A percentile compares a stretch with the other conserved stretches of the same genome.
Conservation (phyloP, 2,113 vertebrate genomes). For the Sinocyclocheilus grahami region DNA sequence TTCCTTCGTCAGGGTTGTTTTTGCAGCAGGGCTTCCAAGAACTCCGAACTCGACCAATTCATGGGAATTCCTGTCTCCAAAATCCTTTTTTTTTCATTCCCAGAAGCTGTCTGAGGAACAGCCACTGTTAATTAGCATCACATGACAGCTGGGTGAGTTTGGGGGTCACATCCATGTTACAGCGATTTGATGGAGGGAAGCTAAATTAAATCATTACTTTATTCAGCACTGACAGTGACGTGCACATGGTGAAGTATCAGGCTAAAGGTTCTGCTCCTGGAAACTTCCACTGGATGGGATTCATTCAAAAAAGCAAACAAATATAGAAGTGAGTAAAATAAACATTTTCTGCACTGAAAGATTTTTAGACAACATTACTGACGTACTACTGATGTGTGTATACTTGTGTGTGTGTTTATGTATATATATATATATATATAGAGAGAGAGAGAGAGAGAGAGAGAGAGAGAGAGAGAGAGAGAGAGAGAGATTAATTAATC, state of each 20-base stretch:
- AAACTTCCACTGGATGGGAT: background rate
- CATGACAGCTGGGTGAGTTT: constrained; percentile 37
- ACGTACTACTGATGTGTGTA: too few relatives aligned
- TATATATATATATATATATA: too few relatives aligned
- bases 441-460: too few relatives aligned
- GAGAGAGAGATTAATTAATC: too few relatives aligned
- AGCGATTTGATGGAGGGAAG: constrained; percentile 16
- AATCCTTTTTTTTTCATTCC: background rate
- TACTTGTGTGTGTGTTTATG: too few relatives aligned
- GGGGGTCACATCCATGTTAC: constrained; percentile 39
- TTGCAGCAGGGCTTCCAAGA: constrained; percentile 43
- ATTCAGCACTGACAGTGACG: constrained; percentile 10
- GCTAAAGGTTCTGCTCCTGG: background rate
- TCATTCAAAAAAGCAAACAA: background rate
- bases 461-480: too few relatives aligned
- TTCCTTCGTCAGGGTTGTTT: constrained; percentile 56
- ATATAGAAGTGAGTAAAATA: background rate
- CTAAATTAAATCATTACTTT: constrained; percentile 42
- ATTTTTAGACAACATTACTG: background rate
- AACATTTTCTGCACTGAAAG: background rate
- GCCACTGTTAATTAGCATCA: constrained; percentile 49
- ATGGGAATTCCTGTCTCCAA: constrained; percentile 38
- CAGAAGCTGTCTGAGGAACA: constrained; percentile 25
- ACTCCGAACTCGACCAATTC: constrained; percentile 23
- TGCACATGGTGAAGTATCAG: background rate